Conservation (phyloP, 2,888 invertebrate species). For the Rapana venosa region DNA sequence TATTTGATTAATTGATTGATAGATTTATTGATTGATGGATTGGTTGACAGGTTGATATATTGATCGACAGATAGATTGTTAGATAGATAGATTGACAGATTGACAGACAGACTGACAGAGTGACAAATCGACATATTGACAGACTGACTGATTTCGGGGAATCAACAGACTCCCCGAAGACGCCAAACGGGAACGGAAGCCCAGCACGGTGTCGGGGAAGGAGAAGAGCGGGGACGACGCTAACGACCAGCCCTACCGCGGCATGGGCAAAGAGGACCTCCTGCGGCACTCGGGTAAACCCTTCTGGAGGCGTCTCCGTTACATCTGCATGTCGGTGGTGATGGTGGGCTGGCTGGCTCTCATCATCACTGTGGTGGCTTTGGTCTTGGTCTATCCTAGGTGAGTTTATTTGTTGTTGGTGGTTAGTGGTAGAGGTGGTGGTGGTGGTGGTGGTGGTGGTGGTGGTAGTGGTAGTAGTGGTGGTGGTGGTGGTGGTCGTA, state of each 20-base stretch:
- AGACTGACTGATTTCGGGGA: too few species aligned
- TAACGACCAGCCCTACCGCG: conserved; percentile 59
- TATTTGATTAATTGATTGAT: too few species aligned
- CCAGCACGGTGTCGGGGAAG: not conserved
- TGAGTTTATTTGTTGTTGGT: not conserved
- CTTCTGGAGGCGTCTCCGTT: conserved; percentile 72
- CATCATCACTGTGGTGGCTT: conserved; percentile 71
- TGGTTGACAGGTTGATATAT: too few species aligned
- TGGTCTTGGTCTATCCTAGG: conserved; percentile 71
- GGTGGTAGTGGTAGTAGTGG: too few species aligned
- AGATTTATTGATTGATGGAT: too few species aligned
- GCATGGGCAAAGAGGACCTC: conserved; percentile 77
- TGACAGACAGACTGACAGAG: too few species aligned
- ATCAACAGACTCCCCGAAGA: not conserved
- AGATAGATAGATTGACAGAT: too few species aligned
- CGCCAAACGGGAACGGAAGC: not conserved
- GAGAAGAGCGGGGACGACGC: not conserved
- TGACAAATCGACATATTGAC: too few species aligned
- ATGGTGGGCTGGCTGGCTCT: conserved; percentile 72
- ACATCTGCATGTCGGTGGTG: conserved; percentile 66
- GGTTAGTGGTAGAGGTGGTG: too few species aligned
- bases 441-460: too few species aligned
- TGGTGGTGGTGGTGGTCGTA: too few species aligned
- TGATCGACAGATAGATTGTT: too few species aligned
- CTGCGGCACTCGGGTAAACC: conserved; percentile 70